phyloP scores from a whole-genome alignment of 1,140 invertebrate genomes.

The Caenorhabditis tropicalis region DNA sequence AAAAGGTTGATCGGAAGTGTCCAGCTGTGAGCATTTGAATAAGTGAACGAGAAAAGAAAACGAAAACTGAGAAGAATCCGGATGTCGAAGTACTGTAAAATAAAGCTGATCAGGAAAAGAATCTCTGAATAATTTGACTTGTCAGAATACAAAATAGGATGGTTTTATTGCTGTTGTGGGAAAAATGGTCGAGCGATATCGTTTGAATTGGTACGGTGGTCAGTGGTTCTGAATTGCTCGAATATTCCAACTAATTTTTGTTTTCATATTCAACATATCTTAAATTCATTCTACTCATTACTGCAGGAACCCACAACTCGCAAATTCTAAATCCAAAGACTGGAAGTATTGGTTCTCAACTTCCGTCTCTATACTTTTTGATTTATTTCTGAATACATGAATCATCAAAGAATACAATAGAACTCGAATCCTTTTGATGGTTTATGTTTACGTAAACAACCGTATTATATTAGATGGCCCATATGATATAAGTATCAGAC shows the following conservation, averaged over 20 bases:
- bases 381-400: no score
- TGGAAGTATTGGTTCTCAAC: no score
- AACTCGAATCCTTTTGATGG: not conserved
- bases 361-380: no score
- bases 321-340: no score
- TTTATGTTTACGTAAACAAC: conserved; percentile 1
- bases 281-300: no score
- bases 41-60: not conserved
- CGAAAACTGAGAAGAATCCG: not conserved
- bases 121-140: not conserved
- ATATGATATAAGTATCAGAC: not conserved
- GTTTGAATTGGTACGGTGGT: no score
- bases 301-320: no score
- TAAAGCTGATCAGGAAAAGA: not conserved
- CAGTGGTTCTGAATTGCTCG: no score
- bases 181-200: no score
- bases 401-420: not conserved
- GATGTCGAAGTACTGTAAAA: not conserved
- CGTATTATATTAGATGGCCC: not conserved
- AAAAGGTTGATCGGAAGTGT: not conserved
- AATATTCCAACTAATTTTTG: no score
- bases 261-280: no score
- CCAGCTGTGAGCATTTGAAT: conserved; percentile 9
- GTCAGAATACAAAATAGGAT: not conserved
- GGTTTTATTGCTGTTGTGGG: not conserved